Evolutionary conservation across 2,888 invertebrate genomes (phyloP), one percentile per base, ranked within the genome.

Genomic region (Rhopalosiphum nymphaeae): DNA sequence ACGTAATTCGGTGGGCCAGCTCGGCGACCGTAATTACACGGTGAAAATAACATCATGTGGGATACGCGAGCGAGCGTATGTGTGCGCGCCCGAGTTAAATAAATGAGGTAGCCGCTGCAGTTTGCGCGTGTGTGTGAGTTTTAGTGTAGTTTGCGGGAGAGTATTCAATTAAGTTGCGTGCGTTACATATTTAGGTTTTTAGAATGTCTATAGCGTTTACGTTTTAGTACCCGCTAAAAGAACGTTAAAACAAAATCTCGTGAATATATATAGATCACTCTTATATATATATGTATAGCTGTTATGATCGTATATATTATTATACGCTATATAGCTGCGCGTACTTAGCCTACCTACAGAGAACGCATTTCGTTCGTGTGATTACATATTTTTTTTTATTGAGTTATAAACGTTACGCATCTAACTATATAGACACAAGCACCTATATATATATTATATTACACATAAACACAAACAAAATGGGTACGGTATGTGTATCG

Each of bases 1-100:
- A 90, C 90, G 61, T 90, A 90, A 90, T 90, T 90, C 90, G 90
- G 90, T 90, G 90, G 90, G n/a, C 90, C 25, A n/a, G 29, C 36
- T 21, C 36, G 44, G 46, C 53, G 53, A 21, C 26, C 46, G n/a
- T 90, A 67, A 90, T 90, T 67, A 67, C 46, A 46, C 44, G 89
- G 89, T n/a, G 61, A 67, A 61, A 61, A 78, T 78, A 36, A 78
- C 9, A 57, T 57, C 7, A 57, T 26, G 36, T 9, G 78, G 21
- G 78, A 36, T 78, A 78, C 78, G 78, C 78, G 29, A 11, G 10
- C 10, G 11, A 3, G 11, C 3, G 13, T 67, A 4, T 5, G 78
- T 16, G 21, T 0, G 78, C 78, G 7, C 21, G 78, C 78, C 9
- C 21, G 78, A 36, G 78, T 78, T 78, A 78, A 78, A 78, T 78